Percentiles rank a stretch among this genome's conserved stretches.
These are phyloP conservation scores for Uria aalge DNA, from an alignment of 2,113 vertebrate species.

Conservation along the genomic window DNA sequence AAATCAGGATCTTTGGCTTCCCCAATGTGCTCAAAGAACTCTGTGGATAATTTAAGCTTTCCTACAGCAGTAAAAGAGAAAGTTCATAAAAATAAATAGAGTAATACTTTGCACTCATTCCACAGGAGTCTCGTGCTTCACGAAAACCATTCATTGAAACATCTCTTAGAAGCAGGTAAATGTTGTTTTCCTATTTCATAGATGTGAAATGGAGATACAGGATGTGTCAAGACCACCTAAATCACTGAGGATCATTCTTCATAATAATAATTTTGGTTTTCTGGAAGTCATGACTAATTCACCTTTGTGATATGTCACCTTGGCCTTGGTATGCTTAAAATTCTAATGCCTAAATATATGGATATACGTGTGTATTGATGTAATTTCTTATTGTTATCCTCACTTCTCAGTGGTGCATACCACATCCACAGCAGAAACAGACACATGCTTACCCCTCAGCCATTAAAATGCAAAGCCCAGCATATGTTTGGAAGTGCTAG, in stretches of 20 bases:
- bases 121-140: constrained; percentile 47
- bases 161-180: background rate
- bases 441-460: background rate
- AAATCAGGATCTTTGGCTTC: constrained; percentile 55
- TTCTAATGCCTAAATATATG: background rate
- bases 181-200: background rate
- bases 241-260: background rate
- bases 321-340: background rate
- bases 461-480: background rate
- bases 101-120: constrained; percentile 49
- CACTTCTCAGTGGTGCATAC: background rate
- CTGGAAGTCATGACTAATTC: background rate
- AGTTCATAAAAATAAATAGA: constrained; percentile 59
- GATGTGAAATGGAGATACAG: background rate
- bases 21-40: constrained; percentile 52
- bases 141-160: constrained; percentile 10
- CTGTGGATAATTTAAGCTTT: constrained; percentile 57
- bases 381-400: background rate
- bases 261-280: background rate
- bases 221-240: background rate
- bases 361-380: background rate
- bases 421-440: background rate
- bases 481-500: background rate
- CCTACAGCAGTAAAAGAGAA: constrained; percentile 44
- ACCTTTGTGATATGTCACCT: background rate